Conservation (phyloP, 2,113 vertebrate genomes). For the Parus major region DNA sequence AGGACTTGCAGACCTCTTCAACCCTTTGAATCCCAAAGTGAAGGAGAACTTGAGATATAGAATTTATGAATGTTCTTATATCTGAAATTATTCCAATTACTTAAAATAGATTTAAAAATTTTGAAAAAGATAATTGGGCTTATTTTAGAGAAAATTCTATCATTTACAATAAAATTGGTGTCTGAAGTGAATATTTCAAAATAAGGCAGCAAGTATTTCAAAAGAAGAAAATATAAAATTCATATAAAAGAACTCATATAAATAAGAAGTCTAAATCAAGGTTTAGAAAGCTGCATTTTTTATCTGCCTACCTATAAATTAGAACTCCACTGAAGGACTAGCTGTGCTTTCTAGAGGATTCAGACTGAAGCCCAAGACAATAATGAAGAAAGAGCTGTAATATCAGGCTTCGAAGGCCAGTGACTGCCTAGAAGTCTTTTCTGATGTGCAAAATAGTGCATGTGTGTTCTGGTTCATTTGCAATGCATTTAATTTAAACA, state of each 20-base stretch:
- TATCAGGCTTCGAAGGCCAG: neutral
- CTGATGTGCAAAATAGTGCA: neutral
- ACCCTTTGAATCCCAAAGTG: neutral
- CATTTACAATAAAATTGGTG: neutral
- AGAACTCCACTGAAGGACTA: neutral
- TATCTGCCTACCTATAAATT: neutral
- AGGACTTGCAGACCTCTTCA: neutral
- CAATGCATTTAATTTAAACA: neutral
- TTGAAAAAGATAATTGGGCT: neutral
- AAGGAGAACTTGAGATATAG: neutral
- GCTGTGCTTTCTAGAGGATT: neutral
- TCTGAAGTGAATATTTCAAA: neutral
- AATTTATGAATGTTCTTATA: neutral
- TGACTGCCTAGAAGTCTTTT: neutral
- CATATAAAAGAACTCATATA: neutral
- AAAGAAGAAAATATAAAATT: neutral
- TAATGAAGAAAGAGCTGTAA: neutral
- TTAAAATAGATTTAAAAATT: neutral
- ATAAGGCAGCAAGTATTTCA: rapidly evolving
- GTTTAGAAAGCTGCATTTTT: neutral
- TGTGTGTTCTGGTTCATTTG: neutral
- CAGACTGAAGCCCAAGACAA: neutral
- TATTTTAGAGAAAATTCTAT: neutral
- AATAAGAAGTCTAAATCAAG: neutral
- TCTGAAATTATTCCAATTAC: neutral